Evolutionary conservation across 92 coral and sea anemone genomes (phyloP), one percentile per base, ranked within the genome.

Genomic region (Porites cylindrica): DNA sequence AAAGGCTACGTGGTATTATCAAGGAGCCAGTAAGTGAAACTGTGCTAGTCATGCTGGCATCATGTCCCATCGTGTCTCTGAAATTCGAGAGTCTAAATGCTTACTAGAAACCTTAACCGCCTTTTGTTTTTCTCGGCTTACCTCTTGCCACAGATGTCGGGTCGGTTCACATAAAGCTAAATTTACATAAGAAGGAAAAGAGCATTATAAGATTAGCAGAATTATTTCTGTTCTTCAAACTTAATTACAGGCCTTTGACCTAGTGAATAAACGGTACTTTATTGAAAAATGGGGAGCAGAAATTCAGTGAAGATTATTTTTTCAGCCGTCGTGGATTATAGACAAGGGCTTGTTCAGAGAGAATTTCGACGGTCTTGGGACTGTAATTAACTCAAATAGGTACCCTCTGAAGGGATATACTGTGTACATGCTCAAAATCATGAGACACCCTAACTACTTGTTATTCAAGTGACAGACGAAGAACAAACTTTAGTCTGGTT

Each of bases 71-170:
- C 47, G 47, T 3, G 47, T 38, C 47, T 50, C 7, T 19, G 82
- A 47, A 78, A 79, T 60, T 79, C 72, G 83, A 79, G 83, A 79
- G 51, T 32, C 75, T 70, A 13, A 70, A 51, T 75, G 13, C 16
- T 6, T 75, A 51, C 47, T 38, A 43, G 70, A 58, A 78, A 78
- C 62, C 60, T 52, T 43, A 78, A 78, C 82, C 82, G 82, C 71
- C 29, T 18, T 63, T 51, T 64, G 72, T 79, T 72, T 63, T 47
- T 58, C 51, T 13, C 19, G 47, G 18, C 38, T 19, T 17, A 79
- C 43, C 59, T 66, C 59, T 43, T 29, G 51, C 83, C 83, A n/a
- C 83, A 79, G 11, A 47, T 62, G 83, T 65, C 83, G 59, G 65
- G 50, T 79, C 72, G 43, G 62, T 61, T 63, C 43, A 47, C 83